Evolutionary conservation across 2,888 invertebrate species (phyloP).

Genomic region (Nowickia ferox): DNA sequence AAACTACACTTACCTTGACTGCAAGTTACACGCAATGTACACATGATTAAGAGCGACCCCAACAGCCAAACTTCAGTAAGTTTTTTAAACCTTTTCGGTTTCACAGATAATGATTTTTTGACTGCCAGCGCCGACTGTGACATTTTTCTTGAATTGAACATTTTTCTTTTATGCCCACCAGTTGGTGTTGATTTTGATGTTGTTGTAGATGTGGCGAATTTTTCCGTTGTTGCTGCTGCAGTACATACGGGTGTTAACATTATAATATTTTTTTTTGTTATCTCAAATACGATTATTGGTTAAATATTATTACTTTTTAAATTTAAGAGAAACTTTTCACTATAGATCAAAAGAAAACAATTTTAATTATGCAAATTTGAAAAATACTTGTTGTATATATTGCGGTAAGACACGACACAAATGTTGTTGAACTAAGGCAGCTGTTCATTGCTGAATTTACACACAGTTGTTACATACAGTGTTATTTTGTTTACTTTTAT

Average conservation of each 20-base stretch:
- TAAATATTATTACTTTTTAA: slow-evolving; percentile 29
- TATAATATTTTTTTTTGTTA: slow-evolving; percentile 46
- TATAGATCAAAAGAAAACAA: slow-evolving; percentile 13
- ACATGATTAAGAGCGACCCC: slow-evolving; percentile 53
- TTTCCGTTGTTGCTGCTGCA: slow-evolving; percentile 21
- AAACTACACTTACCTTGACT: slow-evolving; percentile 67
- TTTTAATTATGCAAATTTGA: slow-evolving; percentile 69
- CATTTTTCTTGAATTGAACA: slow-evolving; percentile 50
- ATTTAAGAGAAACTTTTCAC: slow-evolving; percentile 61
- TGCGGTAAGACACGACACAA: slow-evolving; percentile 67
- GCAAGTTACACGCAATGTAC: slow-evolving; percentile 61
- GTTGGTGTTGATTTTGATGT: slow-evolving; percentile 31
- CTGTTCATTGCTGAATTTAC: slow-evolving; percentile 52
- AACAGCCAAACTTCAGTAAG: slow-evolving; percentile 48
- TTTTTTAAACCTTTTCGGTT: slow-evolving; percentile 33
- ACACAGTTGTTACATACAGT: slow-evolving; percentile 51
- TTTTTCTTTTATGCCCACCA: slow-evolving; percentile 56
- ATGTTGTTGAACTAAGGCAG: slow-evolving; percentile 73
- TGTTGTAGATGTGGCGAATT: slow-evolving; percentile 8
- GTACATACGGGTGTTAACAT: slow-evolving; percentile 55
- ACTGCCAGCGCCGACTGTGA: slow-evolving; percentile 37
- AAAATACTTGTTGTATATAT: slow-evolving; percentile 64
- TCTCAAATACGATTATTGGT: slow-evolving; percentile 35
- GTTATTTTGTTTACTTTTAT: slow-evolving; percentile 41
- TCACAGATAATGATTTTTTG: slow-evolving; percentile 20